Evolutionary conservation across 2,797 vertebrate species (phyloP).

Genomic region (Chaunax sp.): DNA sequence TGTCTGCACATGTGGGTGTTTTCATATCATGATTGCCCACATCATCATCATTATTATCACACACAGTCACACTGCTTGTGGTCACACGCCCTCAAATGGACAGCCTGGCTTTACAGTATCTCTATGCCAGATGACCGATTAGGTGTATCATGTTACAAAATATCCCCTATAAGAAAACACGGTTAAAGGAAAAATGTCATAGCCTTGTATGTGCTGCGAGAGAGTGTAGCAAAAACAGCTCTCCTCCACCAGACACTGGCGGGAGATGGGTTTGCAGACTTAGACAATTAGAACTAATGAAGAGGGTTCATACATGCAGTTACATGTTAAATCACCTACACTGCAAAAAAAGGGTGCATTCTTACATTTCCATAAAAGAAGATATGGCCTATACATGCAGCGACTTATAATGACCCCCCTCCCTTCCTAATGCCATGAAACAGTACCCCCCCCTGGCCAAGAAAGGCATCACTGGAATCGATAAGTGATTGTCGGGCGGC

Average conservation of each 20-base stretch:
- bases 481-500: slow-evolving; percentile 71
- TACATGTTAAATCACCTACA: slow-evolving; percentile 20
- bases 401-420: slow-evolving; percentile 36
- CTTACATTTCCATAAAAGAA: slow-evolving; percentile 44
- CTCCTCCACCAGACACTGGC: slow-evolving; percentile 61
- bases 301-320: slow-evolving; percentile 34
- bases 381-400: slow-evolving; percentile 16
- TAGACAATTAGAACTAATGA: slow-evolving; percentile 49
- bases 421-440: slow-evolving; percentile 50
- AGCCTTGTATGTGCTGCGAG: slow-evolving; percentile 17
- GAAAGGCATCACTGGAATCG: slow-evolving; percentile 72
- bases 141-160: slow-evolving; percentile 44
- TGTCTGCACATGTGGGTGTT: background rate
- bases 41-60: slow-evolving; percentile 41
- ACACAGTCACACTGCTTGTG: slow-evolving; percentile 33
- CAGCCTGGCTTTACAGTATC: slow-evolving; percentile 33
- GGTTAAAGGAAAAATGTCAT: slow-evolving; percentile 27
- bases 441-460: slow-evolving; percentile 53
- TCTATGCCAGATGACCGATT: slow-evolving; percentile 43
- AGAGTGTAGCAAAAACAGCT: slow-evolving; percentile 42
- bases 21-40: slow-evolving; percentile 19
- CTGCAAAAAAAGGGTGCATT: slow-evolving; percentile 15
- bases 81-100: slow-evolving; percentile 21
- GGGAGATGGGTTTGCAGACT: slow-evolving; percentile 56
- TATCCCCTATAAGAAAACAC: slow-evolving; percentile 18